These are phyloP conservation scores for Lapara coniferarum DNA, from an alignment of 2,888 invertebrate species.

Conservation along the genomic window DNA sequence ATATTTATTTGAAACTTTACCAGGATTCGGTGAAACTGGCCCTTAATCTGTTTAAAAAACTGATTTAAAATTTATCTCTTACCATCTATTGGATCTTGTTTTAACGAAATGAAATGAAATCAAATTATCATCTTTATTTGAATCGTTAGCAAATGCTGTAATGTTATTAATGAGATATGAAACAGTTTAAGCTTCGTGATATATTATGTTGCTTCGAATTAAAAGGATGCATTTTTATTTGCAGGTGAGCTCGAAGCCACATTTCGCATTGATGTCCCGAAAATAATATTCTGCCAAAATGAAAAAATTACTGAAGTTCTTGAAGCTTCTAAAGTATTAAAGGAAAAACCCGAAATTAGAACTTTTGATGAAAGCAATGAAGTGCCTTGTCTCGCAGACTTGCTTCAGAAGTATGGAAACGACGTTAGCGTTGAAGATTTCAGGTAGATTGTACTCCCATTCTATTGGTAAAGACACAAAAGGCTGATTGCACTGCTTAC, in stretches of 20 bases:
- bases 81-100: too few species aligned
- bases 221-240: constrained; percentile 35
- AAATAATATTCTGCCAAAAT: constrained; percentile 56
- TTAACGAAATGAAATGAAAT: too few species aligned
- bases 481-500: too few species aligned
- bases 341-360: constrained; percentile 46
- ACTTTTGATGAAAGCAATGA: constrained; percentile 50
- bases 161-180: too few species aligned
- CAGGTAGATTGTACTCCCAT: constrained; percentile 35
- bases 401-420: constrained; percentile 43
- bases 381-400: constrained; percentile 41
- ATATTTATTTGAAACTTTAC: too few species aligned
- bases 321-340: constrained; percentile 39
- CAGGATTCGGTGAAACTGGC: too few species aligned
- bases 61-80: too few species aligned
- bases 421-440: constrained; percentile 44
- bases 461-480: background rate
- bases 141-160: too few species aligned
- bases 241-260: constrained; percentile 45
- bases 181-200: background rate
- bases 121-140: too few species aligned
- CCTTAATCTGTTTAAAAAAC: too few species aligned
- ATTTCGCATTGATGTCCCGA: constrained; percentile 47
- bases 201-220: constrained; percentile 38
- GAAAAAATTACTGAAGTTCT: constrained; percentile 48